Conservation (phyloP, 2,797 vertebrate genomes). For the Pangasius larnaudii region DNA sequence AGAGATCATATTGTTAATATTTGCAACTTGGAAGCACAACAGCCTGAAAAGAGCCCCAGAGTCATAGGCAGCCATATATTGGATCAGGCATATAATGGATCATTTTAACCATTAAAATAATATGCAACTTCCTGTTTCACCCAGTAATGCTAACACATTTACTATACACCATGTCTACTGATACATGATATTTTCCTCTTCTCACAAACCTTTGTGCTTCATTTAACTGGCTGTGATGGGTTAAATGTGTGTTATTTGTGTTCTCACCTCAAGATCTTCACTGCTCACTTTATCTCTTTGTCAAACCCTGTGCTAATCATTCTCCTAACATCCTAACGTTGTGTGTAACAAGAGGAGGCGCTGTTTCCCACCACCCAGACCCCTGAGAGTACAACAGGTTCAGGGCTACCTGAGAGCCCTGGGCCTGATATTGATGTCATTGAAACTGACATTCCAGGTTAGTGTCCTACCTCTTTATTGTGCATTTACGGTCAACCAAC, state of each 20-base stretch:
- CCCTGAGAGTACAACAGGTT: constrained; percentile 69
- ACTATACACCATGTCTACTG: not conserved
- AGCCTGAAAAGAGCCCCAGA: not conserved
- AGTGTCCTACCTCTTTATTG: constrained; percentile 62
- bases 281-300: constrained; percentile 59
- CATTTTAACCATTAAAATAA: not conserved
- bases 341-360: constrained; percentile 83
- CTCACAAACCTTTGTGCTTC: constrained; percentile 21
- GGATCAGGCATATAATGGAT: not conserved
- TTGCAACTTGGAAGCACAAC: not conserved
- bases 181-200: constrained; percentile 31
- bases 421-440: constrained; percentile 41
- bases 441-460: constrained; percentile 69
- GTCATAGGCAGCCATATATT: not conserved
- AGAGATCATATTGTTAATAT: not conserved
- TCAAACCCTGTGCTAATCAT: constrained; percentile 72
- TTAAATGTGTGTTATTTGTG: constrained; percentile 53
- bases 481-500: not conserved
- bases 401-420: constrained; percentile 65
- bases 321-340: constrained; percentile 77
- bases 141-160: constrained; percentile 38
- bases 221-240: constrained; percentile 52
- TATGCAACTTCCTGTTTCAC: constrained; percentile 19
- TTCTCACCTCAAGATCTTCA: constrained; percentile 30
- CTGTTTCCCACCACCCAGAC: constrained; percentile 70